phyloP scores from a whole-genome alignment of 2,113 vertebrate genomes.

The Triplophysa tibetana region DNA sequence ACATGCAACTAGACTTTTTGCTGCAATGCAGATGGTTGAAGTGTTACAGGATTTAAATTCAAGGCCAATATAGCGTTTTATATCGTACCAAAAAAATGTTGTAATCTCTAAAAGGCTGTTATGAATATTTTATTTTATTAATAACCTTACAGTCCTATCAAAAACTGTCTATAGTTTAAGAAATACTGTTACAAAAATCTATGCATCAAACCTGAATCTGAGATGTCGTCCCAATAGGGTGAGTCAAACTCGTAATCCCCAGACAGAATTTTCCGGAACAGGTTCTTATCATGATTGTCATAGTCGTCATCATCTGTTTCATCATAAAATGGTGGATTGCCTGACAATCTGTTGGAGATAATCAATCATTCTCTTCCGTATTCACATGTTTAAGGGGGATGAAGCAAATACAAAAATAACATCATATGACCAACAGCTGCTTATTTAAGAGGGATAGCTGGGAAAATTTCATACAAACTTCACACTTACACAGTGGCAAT shows the following conservation, averaged over 20 bases:
- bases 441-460: not conserved
- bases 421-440: not conserved
- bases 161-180: too few relatives aligned
- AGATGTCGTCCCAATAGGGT: conserved; percentile 98
- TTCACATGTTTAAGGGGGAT: not conserved
- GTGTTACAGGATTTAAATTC: not conserved
- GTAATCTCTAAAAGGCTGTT: too few relatives aligned
- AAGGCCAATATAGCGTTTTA: not conserved
- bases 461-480: not conserved
- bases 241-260: conserved; percentile 97
- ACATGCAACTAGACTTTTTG: conserved; percentile 91
- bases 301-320: conserved; percentile 93
- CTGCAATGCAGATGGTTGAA: conserved; percentile 64
- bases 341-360: conserved; percentile 81
- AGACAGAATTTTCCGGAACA: conserved; percentile 95
- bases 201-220: conserved; percentile 83
- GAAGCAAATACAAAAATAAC: not conserved
- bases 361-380: conserved; percentile 1
- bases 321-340: conserved; percentile 97
- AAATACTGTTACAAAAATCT: too few relatives aligned
- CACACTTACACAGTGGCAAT: conserved; percentile 20
- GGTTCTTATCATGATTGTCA: conserved; percentile 93
- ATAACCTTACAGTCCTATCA: too few relatives aligned
- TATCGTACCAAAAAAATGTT: too few relatives aligned
- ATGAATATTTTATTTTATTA: too few relatives aligned